Conservation (phyloP, 2,888 invertebrate genomes). For the Cyaniris semiargus region DNA sequence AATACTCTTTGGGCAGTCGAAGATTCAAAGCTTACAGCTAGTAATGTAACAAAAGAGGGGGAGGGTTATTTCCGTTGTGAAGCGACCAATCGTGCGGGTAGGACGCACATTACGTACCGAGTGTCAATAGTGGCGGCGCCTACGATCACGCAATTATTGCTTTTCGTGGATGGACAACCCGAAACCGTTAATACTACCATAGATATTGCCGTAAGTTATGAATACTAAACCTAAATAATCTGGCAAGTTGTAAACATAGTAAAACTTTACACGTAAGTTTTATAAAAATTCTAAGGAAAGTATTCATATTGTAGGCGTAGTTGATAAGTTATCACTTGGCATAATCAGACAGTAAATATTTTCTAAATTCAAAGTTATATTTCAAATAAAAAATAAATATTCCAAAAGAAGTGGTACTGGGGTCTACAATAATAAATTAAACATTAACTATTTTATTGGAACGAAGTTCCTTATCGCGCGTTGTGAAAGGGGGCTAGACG, state of each 20-base stretch:
- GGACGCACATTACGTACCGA: conserved; percentile 70
- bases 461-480: no score
- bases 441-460: no score
- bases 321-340: no score
- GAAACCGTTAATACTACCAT: conserved; percentile 45
- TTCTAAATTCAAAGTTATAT: neutral
- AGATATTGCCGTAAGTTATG: conserved; percentile 53
- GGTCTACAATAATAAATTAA: no score
- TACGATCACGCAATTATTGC: conserved; percentile 49
- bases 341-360: neutral
- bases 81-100: conserved; percentile 82
- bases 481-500: no score
- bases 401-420: no score
- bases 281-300: neutral
- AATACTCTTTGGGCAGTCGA: conserved; percentile 59
- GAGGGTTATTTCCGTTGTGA: conserved; percentile 80
- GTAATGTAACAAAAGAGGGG: conserved; percentile 52
- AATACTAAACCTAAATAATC: neutral
- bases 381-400: neutral
- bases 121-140: conserved; percentile 68
- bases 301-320: no score
- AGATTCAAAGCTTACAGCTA: conserved; percentile 50
- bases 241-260: neutral
- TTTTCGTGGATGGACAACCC: conserved; percentile 49
- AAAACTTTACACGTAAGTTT: neutral